Conservation (phyloP, 2,888 invertebrate genomes). For the Cataglyphis cursor region DNA sequence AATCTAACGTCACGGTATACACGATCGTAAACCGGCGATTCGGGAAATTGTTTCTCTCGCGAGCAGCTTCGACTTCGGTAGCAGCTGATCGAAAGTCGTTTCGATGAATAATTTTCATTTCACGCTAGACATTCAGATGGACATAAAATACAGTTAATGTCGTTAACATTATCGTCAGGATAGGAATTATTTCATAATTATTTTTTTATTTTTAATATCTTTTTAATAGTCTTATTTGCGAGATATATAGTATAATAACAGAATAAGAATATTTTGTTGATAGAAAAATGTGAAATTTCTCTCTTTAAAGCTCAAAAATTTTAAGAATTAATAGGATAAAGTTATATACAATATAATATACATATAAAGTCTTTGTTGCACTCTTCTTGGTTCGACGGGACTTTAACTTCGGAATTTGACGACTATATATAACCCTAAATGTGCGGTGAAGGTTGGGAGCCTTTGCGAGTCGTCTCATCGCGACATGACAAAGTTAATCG, state of each 20-base stretch:
- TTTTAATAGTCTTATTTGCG: background rate
- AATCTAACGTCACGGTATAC: background rate
- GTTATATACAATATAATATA: background rate
- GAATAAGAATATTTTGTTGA: background rate
- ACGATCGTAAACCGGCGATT: constrained; percentile 22
- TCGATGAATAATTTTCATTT: background rate
- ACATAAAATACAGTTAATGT: background rate
- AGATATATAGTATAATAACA: background rate
- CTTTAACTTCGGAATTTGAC: background rate
- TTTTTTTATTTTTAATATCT: background rate
- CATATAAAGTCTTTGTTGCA: background rate
- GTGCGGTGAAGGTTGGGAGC: background rate
- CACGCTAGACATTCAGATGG: background rate
- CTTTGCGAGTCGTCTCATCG: constrained; percentile 40
- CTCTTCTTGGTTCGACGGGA: background rate
- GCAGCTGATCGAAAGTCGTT: background rate
- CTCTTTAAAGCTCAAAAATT: background rate
- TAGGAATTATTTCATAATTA: background rate
- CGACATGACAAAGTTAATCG: constrained; percentile 30
- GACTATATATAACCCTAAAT: constrained; percentile 43
- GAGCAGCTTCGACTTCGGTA: background rate
- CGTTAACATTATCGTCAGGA: background rate
- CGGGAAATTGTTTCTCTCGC: constrained; percentile 3
- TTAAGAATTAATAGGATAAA: background rate
- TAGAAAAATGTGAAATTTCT: background rate